Evolutionary conservation across 2,113 vertebrate genomes (phyloP).

Genomic region (Megatriorchis doriae): DNA sequence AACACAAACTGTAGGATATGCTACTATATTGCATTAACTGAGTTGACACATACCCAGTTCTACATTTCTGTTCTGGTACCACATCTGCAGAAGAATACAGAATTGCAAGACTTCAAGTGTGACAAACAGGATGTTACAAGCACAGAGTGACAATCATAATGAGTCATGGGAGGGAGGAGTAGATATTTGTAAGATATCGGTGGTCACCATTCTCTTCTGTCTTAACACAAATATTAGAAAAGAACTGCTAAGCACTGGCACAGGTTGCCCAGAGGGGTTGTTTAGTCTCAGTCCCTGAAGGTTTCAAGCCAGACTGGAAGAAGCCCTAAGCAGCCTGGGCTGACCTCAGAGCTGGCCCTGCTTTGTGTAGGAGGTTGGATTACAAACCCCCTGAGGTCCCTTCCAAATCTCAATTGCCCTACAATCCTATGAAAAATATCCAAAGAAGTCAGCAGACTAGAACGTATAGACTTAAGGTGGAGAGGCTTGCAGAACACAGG

Average conservation of each 20-base stretch:
- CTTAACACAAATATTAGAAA: not conserved
- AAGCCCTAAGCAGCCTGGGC: not conserved
- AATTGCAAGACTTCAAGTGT: not conserved
- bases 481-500: not conserved
- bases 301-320: not conserved
- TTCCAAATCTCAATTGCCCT: not conserved
- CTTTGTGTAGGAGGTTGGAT: not conserved
- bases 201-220: not conserved
- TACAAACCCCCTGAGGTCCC: not conserved
- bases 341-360: not conserved
- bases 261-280: not conserved
- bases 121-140: not conserved
- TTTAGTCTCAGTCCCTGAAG: not conserved
- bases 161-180: not conserved
- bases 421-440: not conserved
- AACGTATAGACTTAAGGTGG: accelerated
- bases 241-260: not conserved
- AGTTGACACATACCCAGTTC: not conserved
- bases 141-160: not conserved
- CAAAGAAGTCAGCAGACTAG: not conserved
- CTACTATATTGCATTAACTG: not conserved
- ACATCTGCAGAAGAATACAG: not conserved
- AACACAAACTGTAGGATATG: accelerated
- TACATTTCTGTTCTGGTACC: not conserved
- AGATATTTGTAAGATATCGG: not conserved